Percentiles rank a stretch among this genome's conserved stretches.
Conservation (phyloP, 2,113 vertebrate genomes). For the Anguilla rostrata region DNA sequence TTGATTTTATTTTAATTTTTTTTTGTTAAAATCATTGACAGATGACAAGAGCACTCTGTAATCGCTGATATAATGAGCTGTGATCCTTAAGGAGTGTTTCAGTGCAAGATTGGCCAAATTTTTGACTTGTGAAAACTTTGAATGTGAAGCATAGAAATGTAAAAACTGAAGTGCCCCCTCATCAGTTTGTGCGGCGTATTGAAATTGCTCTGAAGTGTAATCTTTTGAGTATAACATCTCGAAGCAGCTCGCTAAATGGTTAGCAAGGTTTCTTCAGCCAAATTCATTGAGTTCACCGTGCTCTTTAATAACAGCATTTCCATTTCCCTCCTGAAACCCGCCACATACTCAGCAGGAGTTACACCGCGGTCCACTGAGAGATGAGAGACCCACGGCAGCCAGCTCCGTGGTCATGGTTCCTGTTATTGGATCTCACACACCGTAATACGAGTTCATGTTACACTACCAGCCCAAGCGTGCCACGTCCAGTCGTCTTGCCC, state of each 20-base stretch:
- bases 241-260: slow-evolving; percentile 23
- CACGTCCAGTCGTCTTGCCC: slow-evolving; percentile 31
- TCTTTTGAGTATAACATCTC: slow-evolving; percentile 6
- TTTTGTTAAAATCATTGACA: background rate
- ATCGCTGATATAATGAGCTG: background rate
- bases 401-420: slow-evolving; percentile 52
- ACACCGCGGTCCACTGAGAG: slow-evolving; percentile 8
- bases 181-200: slow-evolving; percentile 18
- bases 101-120: background rate
- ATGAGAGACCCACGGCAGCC: slow-evolving; percentile 27
- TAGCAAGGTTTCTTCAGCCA: background rate
- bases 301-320: background rate
- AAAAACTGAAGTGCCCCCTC: background rate
- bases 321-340: slow-evolving; percentile 11
- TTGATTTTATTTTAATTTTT: background rate
- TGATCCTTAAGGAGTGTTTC: background rate
- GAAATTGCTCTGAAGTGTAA: slow-evolving; percentile 1
- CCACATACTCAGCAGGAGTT: background rate
- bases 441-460: slow-evolving; percentile 31
- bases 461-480: slow-evolving; percentile 38
- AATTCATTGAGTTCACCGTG: background rate
- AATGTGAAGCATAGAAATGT: slow-evolving; percentile 8
- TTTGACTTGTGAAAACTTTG: background rate
- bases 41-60: background rate
- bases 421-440: slow-evolving; percentile 41